Base-by-base conservation (phyloP, 2,888 invertebrate genomes). In the Falcaria lacertinaria region DNA sequence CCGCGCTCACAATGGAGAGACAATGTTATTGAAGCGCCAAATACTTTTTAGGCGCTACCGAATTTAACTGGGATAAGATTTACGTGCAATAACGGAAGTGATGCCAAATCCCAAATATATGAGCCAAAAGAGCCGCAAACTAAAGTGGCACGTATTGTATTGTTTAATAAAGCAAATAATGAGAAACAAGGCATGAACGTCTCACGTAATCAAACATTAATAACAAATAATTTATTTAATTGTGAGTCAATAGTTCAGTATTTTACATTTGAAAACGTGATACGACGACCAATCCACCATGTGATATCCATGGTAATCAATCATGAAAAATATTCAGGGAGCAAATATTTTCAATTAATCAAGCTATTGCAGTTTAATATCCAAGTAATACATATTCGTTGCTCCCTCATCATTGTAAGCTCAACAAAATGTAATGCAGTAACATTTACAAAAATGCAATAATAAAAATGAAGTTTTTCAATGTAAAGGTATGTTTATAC, bases 321-420 rank as follows among this genome's bases (percentile, higher is more conserved):
- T 22, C 36, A 6, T 37, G 4, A 37, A 37, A 15, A 37, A 37
- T 37, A 37, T 37, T 37, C 36, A 37, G 22, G 36, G 36, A 37
- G 36, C 36, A 37, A 37, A 14, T 37, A n/a, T n/a, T n/a, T n/a
- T n/a, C n/a, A n/a, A n/a, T n/a, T n/a, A n/a, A n/a, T n/a, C n/a
- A n/a, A n/a, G n/a, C n/a, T n/a, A n/a, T n/a, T n/a, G n/a, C n/a
- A n/a, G n/a, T n/a, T n/a, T n/a, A n/a, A n/a, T n/a, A n/a, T n/a
- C n/a, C n/a, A n/a, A n/a, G n/a, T n/a, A n/a, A n/a, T n/a, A n/a
- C 5, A n/a, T 13, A 16, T 11, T 3, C 22, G 22, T 37, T 37
- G 36, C 36, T 37, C 36, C 36, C 22, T 37, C 36, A 37, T 37
- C 36, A 37, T 37, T 37, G 14, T 15, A 22, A 37, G 36, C 36